Evolutionary conservation across 2,797 vertebrate species (phyloP).

Genomic region (Alca torda): DNA sequence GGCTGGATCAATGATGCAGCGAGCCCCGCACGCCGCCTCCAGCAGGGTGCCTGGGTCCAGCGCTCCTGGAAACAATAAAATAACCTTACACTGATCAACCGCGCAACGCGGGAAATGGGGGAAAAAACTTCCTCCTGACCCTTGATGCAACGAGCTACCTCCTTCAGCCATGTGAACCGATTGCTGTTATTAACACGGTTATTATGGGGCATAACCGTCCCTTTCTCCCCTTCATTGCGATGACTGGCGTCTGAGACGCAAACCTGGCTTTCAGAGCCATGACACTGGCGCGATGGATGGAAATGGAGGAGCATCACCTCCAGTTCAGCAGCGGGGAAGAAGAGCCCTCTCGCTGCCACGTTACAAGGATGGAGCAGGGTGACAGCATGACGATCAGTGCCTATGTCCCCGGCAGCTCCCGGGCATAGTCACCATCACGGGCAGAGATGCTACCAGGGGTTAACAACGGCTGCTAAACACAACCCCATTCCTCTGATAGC

Average conservation of each 20-base stretch:
- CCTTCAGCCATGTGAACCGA: fast-evolving
- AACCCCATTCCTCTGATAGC: too few relatives aligned
- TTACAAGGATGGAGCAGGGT: neutral
- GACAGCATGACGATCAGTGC: neutral
- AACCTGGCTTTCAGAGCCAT: neutral
- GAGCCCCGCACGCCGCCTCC: constrained; percentile 12
- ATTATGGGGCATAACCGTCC: fast-evolving
- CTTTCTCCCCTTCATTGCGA: neutral
- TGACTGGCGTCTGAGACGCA: neutral
- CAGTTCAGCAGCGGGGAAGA: neutral
- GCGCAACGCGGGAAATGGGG: neutral
- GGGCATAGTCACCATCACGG: fast-evolving
- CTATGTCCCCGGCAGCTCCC: neutral
- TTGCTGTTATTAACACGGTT: neutral
- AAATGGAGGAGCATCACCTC: neutral
- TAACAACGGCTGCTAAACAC: neutral
- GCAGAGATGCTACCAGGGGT: neutral
- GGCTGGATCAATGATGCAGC: constrained; percentile 11
- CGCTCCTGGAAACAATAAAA: constrained; percentile 2
- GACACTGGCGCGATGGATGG: neutral
- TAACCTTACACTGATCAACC: neutral
- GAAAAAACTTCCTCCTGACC: neutral
- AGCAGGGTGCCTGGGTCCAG: neutral
- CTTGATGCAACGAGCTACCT: neutral
- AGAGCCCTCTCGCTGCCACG: neutral